These are phyloP conservation scores for Polylopha cassiicola DNA, from an alignment of 2,888 invertebrate species.

Conservation along the genomic window DNA sequence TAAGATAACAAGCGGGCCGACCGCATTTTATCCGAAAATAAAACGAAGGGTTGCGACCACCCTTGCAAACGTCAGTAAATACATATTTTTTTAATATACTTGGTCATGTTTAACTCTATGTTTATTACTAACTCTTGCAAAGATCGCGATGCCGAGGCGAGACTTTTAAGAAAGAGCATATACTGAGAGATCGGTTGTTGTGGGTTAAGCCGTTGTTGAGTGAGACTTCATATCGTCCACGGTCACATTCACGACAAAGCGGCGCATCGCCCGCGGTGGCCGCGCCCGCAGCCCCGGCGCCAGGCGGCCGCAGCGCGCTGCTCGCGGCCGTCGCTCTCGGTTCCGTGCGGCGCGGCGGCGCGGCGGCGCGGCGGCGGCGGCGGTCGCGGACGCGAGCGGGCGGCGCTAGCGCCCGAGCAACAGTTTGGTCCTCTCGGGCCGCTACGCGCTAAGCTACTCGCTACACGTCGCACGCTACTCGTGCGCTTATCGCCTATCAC, in stretches of 20 bases:
- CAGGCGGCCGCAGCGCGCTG: background rate
- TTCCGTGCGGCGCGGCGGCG: slow-evolving; percentile 24
- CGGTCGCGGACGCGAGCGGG: slow-evolving; percentile 26
- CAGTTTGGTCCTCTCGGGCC: slow-evolving; percentile 54
- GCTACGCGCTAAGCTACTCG: slow-evolving; percentile 35
- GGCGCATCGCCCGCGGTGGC: slow-evolving; percentile 11
- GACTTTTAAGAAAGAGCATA: slow-evolving; percentile 15
- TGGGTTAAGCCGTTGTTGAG: slow-evolving; percentile 3
- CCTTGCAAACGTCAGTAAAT: no score
- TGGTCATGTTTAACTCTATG: slow-evolving; percentile 17
- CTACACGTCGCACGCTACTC: slow-evolving; percentile 56
- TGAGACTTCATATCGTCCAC: slow-evolving; percentile 12
- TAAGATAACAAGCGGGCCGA: no score
- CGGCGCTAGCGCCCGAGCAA: slow-evolving; percentile 30
- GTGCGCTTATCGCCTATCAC: slow-evolving; percentile 42
- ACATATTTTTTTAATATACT: slow-evolving; percentile 12
- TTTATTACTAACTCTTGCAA: slow-evolving; percentile 12
- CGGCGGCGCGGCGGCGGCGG: slow-evolving; percentile 30
- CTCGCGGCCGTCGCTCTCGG: background rate
- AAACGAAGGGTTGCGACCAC: no score
- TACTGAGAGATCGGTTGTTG: slow-evolving; percentile 4
- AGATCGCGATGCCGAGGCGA: slow-evolving; percentile 7
- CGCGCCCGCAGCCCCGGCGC: slow-evolving; percentile 8
- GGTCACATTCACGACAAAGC: slow-evolving; percentile 16
- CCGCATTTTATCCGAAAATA: no score